Evolutionary conservation across 2,888 invertebrate species (phyloP).

Genomic region (Volucella zonaria): DNA sequence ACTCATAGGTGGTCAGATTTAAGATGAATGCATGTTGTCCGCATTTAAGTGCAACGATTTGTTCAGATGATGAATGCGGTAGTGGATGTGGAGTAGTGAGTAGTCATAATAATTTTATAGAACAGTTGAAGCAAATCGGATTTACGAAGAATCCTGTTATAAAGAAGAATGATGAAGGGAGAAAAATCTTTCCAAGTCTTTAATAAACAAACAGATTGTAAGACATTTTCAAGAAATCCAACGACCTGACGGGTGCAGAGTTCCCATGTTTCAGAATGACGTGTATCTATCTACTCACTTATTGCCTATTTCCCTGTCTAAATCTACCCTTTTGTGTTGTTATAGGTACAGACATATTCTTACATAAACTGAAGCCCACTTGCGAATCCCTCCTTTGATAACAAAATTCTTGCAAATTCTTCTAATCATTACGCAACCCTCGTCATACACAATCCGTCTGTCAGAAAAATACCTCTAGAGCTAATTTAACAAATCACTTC

Average conservation of each 20-base stretch:
- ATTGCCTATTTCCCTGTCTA: too few relatives aligned
- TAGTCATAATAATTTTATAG: constrained; percentile 4
- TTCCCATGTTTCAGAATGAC: too few relatives aligned
- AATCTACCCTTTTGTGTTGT: too few relatives aligned
- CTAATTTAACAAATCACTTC: constrained; percentile 49
- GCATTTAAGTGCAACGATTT: constrained; percentile 32
- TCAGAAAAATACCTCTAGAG: constrained; percentile 53
- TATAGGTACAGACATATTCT: too few relatives aligned
- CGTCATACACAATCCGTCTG: constrained; percentile 44
- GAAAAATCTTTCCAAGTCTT: too few relatives aligned
- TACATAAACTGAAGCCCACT: too few relatives aligned
- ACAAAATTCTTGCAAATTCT: not conserved
- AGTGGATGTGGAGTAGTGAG: too few relatives aligned
- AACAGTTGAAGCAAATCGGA: not conserved
- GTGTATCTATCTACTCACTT: too few relatives aligned
- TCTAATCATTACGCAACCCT: constrained; percentile 61
- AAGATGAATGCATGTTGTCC: constrained; percentile 28
- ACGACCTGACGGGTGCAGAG: too few relatives aligned
- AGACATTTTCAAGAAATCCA: too few relatives aligned
- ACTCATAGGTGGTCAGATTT: constrained; percentile 29
- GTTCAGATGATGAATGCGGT: constrained; percentile 4
- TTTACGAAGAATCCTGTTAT: constrained; percentile 20
- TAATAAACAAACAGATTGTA: too few relatives aligned
- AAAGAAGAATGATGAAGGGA: constrained; percentile 5
- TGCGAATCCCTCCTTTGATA: constrained; percentile 1